Base-by-base conservation (phyloP, 1,140 invertebrate species). In the Delia radicum region DNA sequence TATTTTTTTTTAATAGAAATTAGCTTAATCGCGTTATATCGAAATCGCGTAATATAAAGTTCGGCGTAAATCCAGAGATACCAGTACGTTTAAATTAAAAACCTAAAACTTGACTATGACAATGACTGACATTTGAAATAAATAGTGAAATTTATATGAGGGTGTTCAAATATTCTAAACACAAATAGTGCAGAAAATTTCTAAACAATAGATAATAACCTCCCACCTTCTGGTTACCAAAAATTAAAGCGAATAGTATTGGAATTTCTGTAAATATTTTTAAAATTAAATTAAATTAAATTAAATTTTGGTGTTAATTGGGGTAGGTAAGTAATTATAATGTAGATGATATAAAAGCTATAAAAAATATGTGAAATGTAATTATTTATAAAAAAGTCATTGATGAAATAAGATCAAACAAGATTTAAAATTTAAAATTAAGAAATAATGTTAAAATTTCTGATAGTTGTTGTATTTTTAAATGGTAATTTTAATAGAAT, bases 91-190 rank as follows among this genome's bases (percentile, higher is more conserved):
- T n/a, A 29, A 67, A 67, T 8, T 29, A 15, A 29, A 33, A 33
- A 24, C 29, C 33, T 33, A 69, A 69, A 69, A 21, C 29, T 69
- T 37, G 48, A 55, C 48, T 55, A 7, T 21, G n/a, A 69, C 29
- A 69, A 18, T 21, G 18, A 37, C 33, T 24, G 65, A 24, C 65
- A 29, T 15, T 28, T 29, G 13, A 65, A 65, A 69, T 21, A 42
- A 29, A 21, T 26, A 29, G 62, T 65, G 27, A 65, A 65, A 69
- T 37, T 31, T 2, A 15, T 21, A 69, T 69, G 65, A 69, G 65
- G 65, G 65, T 69, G 65, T 69, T 69, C 21, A 24, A 33, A 21
- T 33, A 69, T 69, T 69, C 65, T 69, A 69, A 69, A 42, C 37
- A 42, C 37, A 42, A n/a, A n/a, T n/a, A n/a, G n/a, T n/a, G n/a